These are phyloP conservation scores for Drosophila parthenogenetica DNA, from an alignment of 2,888 invertebrate genomes.

Conservation along the genomic window DNA sequence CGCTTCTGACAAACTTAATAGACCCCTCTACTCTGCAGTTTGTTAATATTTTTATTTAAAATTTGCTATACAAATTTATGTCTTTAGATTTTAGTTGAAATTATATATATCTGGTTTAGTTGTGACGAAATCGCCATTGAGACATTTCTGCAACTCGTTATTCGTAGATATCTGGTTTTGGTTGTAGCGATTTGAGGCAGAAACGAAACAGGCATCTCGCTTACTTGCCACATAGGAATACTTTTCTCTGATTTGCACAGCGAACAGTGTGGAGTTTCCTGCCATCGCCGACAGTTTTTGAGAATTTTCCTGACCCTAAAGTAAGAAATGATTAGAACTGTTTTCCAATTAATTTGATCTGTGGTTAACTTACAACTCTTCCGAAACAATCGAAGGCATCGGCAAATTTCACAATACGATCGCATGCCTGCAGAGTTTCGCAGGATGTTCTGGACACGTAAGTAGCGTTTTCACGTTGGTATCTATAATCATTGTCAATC, in stretches of 20 bases:
- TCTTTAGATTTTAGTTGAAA: too few relatives aligned
- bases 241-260: background rate
- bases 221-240: background rate
- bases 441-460: constrained; percentile 22
- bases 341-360: background rate
- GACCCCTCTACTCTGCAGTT: too few relatives aligned
- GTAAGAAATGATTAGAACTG: background rate
- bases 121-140: constrained; percentile 18
- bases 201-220: constrained; percentile 16
- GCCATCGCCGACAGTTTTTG: constrained; percentile 15
- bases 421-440: constrained; percentile 21
- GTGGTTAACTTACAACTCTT: constrained; percentile 25
- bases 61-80: too few relatives aligned
- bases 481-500: constrained; percentile 1
- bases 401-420: background rate
- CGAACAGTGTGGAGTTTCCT: background rate
- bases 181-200: constrained; percentile 20
- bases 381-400: constrained; percentile 41
- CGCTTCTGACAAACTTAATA: too few relatives aligned
- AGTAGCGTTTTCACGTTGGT: background rate
- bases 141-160: constrained; percentile 21
- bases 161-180: background rate
- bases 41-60: too few relatives aligned
- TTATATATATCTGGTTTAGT: background rate
- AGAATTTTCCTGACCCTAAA: constrained; percentile 24